phyloP scores from a whole-genome alignment of 1,140 invertebrate species.

The Nephotettix cincticeps region DNA sequence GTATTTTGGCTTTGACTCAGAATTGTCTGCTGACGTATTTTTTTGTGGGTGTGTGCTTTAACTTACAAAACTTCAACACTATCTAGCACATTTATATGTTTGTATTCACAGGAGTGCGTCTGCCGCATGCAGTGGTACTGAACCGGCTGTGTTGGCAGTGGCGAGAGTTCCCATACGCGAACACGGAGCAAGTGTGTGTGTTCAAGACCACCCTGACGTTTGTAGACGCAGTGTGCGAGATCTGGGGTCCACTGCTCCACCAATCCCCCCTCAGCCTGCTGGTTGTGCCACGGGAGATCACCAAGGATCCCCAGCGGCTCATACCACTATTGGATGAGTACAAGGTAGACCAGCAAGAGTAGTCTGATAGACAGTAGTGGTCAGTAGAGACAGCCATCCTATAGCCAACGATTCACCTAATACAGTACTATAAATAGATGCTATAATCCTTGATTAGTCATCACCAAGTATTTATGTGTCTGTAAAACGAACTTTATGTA shows the following conservation, averaged over 20 bases:
- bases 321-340: slow-evolving; percentile 65
- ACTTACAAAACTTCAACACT: too few species aligned
- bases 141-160: slow-evolving; percentile 86
- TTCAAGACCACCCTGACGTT: slow-evolving; percentile 89
- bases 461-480: too few species aligned
- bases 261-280: slow-evolving; percentile 53
- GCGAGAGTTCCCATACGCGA: slow-evolving; percentile 66
- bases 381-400: too few species aligned
- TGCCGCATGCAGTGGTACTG: slow-evolving; percentile 75
- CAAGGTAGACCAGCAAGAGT: slow-evolving; percentile 61
- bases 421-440: too few species aligned
- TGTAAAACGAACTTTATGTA: too few species aligned
- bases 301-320: slow-evolving; percentile 72
- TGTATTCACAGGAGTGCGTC: slow-evolving; percentile 75
- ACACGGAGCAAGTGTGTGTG: slow-evolving; percentile 65
- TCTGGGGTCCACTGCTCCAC: slow-evolving; percentile 79
- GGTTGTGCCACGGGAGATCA: slow-evolving; percentile 67
- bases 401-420: too few species aligned
- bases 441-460: too few species aligned
- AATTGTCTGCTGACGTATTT: too few species aligned
- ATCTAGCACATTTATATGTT: too few species aligned
- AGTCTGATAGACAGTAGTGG: too few species aligned
- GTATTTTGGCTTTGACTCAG: too few species aligned
- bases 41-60: too few species aligned
- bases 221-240: slow-evolving; percentile 82